Evolutionary conservation across 2,113 vertebrate species (phyloP), one percentile per base, ranked within the genome.

Genomic region (Eolophus roseicapilla): DNA sequence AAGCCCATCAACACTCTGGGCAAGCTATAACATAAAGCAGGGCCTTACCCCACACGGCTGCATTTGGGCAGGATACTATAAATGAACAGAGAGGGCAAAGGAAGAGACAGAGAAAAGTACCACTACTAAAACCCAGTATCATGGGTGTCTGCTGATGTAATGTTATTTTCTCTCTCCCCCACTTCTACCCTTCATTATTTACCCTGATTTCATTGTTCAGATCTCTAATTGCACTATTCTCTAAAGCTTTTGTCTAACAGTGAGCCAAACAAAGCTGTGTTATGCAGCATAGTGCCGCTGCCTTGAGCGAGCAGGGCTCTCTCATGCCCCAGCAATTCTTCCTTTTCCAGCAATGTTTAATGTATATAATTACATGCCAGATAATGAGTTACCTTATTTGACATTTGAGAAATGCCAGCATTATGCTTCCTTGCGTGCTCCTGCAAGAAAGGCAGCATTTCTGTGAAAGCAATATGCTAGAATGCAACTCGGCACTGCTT

Each of bases 391-490:
- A 83, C 82, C 91, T 90, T 86, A 77, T 60, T 49, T 86, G 76
- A 93, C 86, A 92, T 94, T 80, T 86, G 80, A 83, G 77, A 94
- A 95, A 86, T 19, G 14, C 52, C 82, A 90, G 27, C 17, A 37
- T 83, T 74, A 76, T 23, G 21, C 41, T 95, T 82, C 28, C 35
- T 81, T 70, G 28, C 2, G 0, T 12, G 23, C n/a, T 82, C 35
- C 23, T 16, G 4, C 28, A 86, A 65, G 76, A 83, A 83, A 90
- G 60, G 60, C 82, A 86, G 14, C 55, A 44, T 65, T 90, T 82
- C 75, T 90, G 31, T 37, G 50, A 70, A 52, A 77, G 52, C 27
- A 59, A 39, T 13, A 71, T 17, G 31, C 37, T 80, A 63, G 77
- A 96, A 73, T 28, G 37, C 64, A 90, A 29, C 19, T 50, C 0